These are phyloP conservation scores for Hedya salicella DNA, from an alignment of 2,888 invertebrate species.

Conservation along the genomic window DNA sequence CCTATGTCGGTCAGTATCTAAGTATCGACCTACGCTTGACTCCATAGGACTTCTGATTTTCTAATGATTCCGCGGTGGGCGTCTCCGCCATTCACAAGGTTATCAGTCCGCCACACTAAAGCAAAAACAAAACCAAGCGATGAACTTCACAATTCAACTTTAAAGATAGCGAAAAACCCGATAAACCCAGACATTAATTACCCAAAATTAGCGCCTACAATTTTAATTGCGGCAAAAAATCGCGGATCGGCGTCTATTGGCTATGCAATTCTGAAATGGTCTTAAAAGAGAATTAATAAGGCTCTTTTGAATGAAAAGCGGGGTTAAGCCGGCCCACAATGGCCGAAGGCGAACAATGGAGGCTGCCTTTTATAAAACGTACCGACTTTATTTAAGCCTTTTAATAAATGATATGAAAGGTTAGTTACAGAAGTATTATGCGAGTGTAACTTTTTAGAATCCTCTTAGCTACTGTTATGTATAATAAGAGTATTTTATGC, in stretches of 20 bases:
- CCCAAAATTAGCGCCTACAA: constrained; percentile 26
- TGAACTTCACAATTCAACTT: no score
- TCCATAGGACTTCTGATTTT: no score
- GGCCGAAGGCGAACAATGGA: constrained; percentile 23
- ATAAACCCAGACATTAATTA: constrained; percentile 11
- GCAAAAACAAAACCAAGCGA: no score
- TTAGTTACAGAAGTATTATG: constrained; percentile 11
- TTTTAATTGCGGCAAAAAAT: constrained; percentile 29
- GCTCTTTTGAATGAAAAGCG: constrained; percentile 19
- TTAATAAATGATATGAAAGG: constrained; percentile 33
- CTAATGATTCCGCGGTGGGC: no score
- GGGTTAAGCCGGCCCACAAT: constrained; percentile 27
- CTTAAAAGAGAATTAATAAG: constrained; percentile 17
- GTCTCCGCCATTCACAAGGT: no score
- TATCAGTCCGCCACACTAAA: no score
- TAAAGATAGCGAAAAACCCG: not conserved
- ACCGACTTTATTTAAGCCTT: constrained; percentile 32
- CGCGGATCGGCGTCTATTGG: constrained; percentile 1
- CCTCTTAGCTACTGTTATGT: no score
- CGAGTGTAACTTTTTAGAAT: not conserved
- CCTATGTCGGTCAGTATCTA: no score
- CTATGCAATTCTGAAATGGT: constrained; percentile 17
- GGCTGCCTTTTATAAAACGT: constrained; percentile 23
- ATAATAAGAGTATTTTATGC: no score
- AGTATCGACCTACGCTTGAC: no score